Evolutionary conservation across 1,140 invertebrate genomes (phyloP).

Genomic region (Laodelphax striatellus): DNA sequence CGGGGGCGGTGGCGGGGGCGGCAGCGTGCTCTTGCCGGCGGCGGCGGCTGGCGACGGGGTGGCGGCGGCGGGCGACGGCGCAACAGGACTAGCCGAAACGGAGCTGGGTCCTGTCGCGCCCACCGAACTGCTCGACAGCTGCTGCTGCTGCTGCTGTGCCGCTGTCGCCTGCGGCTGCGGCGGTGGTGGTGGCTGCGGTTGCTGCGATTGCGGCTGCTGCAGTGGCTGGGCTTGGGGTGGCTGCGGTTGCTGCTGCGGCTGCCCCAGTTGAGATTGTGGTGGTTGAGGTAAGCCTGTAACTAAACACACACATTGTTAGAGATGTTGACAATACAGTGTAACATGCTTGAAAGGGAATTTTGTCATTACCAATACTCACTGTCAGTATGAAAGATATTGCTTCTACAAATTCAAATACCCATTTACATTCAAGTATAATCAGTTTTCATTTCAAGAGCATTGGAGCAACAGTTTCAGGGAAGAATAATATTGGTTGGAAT

Average conservation of each 20-base stretch:
- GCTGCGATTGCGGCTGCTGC: conserved; percentile 21
- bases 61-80: conserved; percentile 18
- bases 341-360: not conserved
- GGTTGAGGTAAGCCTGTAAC: conserved; percentile 32
- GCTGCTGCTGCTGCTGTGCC: conserved; percentile 15
- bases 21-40: not conserved
- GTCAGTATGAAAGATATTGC: too few species aligned
- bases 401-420: too few species aligned
- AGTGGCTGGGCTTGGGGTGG: conserved; percentile 33
- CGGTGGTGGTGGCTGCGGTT: not conserved
- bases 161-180: conserved; percentile 8
- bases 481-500: too few species aligned
- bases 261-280: conserved; percentile 33
- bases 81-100: conserved; percentile 31
- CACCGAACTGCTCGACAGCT: conserved; percentile 8
- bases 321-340: not conserved
- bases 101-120: conserved; percentile 26
- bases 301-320: conserved; percentile 32
- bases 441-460: too few species aligned
- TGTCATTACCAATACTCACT: not conserved
- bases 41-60: not conserved
- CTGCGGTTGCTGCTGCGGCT: conserved; percentile 31
- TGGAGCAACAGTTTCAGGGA: too few species aligned
- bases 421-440: too few species aligned
- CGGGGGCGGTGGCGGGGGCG: conserved; percentile 4